Evolutionary conservation across 1,140 invertebrate genomes (phyloP), one percentile per base, ranked within the genome.

Genomic region (Vanessa tameamea): DNA sequence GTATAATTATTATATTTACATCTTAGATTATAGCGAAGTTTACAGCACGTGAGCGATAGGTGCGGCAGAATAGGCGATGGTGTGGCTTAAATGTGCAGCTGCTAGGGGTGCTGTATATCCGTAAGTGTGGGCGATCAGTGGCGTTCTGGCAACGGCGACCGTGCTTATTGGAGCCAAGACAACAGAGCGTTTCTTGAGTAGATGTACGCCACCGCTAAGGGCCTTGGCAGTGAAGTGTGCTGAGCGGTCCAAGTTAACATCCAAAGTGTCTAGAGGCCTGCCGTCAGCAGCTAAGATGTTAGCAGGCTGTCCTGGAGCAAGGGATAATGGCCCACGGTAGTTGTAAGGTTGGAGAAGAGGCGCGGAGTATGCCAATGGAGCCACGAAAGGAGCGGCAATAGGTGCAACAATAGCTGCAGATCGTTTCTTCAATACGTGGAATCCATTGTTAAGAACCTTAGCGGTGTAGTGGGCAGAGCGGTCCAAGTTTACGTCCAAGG

Each of bases 181-280:
- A 4, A 76, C 81, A 3, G 86, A 87, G 23, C 86, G 84, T 50
- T 89, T 89, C 83, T 89, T 88, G 43, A 89, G 64, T 15, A 87
- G 50, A 76, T 92, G 87, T 13, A 83, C 3, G 20, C 16, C 51
- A 20, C 85, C 82, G 59, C 63, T 76, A 2, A 88, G 73, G 48
- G 86, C 82, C 73, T 88, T 87, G 20, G 87, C 85, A 13, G 84
- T 79, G 57, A 78, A 69, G 77, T 92, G 89, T 68, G 90, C 87
- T 15, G 90, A 85, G 68, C 92, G 89, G 78, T 93, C 93, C 77
- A 92, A 78, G 79, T 93, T 91, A 5, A 93, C 93, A 48, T 91
- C 91, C 75, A 90, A 77, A 72, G 92, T 89, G 75, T 90, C 91
- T 16, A 91, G 75, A 7, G 87, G 89, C 71, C 83, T 82, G 79